Conservation (phyloP, 2,888 invertebrate species). For the Hydroisotoma schaefferi region DNA sequence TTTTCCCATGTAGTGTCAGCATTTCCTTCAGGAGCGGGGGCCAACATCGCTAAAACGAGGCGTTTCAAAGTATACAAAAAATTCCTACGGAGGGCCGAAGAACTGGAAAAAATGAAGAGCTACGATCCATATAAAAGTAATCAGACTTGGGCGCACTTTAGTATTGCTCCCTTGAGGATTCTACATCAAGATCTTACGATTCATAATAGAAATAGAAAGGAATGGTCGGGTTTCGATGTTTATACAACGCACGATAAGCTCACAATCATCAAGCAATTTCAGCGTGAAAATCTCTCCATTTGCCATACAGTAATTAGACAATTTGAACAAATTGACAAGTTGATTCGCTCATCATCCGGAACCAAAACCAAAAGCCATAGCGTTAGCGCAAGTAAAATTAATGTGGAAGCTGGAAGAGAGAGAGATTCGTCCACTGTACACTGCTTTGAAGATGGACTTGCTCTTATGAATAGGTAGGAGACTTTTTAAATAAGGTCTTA, state of each 20-base stretch:
- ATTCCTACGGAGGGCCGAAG: neutral
- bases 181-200: no score
- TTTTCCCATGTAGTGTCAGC: neutral
- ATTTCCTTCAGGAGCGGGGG: neutral
- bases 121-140: neutral
- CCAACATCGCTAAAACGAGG: neutral
- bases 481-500: neutral
- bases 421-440: neutral
- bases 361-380: neutral
- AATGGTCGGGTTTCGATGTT: conserved; percentile 1
- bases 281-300: neutral
- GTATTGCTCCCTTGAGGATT: neutral
- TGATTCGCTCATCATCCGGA: neutral
- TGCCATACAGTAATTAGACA: neutral
- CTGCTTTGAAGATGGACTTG: conserved; percentile 5
- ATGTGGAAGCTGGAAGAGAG: neutral
- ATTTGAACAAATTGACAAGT: neutral
- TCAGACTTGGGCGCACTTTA: conserved; percentile 2
- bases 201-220: neutral
- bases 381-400: no score
- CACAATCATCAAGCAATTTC: neutral
- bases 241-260: neutral
- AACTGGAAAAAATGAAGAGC: conserved; percentile 7
- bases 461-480: neutral
- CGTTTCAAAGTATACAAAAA: conserved; percentile 3